Conservation (phyloP, 2,888 invertebrate genomes). For the Nomada lathburiana region DNA sequence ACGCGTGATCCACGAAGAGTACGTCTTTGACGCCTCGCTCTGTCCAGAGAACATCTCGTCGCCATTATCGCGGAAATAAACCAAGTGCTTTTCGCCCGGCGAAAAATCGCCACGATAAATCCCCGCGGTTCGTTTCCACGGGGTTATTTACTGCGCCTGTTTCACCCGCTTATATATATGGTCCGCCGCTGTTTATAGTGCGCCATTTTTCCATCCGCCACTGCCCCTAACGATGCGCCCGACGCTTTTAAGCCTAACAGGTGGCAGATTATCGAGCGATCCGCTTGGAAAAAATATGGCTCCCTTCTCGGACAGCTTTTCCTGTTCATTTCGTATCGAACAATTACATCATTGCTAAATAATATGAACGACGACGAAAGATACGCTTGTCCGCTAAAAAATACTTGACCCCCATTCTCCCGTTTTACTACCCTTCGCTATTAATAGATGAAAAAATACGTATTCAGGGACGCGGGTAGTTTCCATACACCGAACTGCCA, state of each 20-base stretch:
- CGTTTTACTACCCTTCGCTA: too few species aligned
- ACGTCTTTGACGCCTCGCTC: too few species aligned
- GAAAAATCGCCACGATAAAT: constrained; percentile 68
- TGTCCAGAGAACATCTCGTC: constrained; percentile 24
- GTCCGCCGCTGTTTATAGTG: constrained; percentile 51
- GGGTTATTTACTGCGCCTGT: constrained; percentile 60
- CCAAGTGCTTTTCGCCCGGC: constrained; percentile 40
- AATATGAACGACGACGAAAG: too few species aligned
- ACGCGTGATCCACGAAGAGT: background rate
- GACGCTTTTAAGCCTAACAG: constrained; percentile 69
- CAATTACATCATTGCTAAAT: too few species aligned
- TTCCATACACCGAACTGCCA: too few species aligned
- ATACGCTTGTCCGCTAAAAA: too few species aligned
- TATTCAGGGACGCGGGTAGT: too few species aligned
- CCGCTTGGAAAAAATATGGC: constrained; percentile 10
- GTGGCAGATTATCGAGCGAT: constrained; percentile 63
- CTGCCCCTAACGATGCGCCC: constrained; percentile 43
- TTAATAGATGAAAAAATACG: too few species aligned
- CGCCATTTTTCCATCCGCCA: constrained; percentile 53
- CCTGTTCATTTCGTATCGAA: constrained; percentile 3
- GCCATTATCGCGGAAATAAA: constrained; percentile 53
- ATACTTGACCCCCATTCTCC: too few species aligned
- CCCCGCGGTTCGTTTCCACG: constrained; percentile 58
- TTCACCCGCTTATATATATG: constrained; percentile 53
- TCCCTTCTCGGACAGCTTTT: background rate